Base-by-base conservation (phyloP, 1,140 invertebrate genomes). In the Neotoxoptera formosana region DNA sequence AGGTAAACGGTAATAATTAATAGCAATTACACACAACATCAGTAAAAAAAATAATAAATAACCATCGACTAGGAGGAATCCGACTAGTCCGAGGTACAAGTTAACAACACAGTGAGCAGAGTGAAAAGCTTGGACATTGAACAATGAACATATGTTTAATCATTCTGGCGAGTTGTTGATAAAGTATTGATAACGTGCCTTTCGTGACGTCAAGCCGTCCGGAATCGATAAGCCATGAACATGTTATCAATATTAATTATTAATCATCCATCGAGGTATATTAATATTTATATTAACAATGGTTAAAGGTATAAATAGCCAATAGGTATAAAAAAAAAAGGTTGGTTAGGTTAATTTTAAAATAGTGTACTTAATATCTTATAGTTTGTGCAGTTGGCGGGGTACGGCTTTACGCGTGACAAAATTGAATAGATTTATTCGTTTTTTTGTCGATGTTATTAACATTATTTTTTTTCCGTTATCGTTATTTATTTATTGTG, bases 91-190 rank as follows among this genome's bases (percentile, higher is more conserved):
- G 36, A 60, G 53, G 8, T 30, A 51, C 48, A 41, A 41, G 4
- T 41, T 41, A 41, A 41, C 41, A 53, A 48, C 48, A 89, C 45
- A 60, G 30, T 41, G 2, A 56, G 21, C 45, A 67, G 7, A 47
- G 81, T 34, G 45, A 51, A 48, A 91, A 91, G 25, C 76, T 36
- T 48, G 48, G 84, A 92, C 60, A 76, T 76, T 17, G 30, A 76
- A 76, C 60, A 76, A 76, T 76, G 60, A 76, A 76, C 91, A 92
- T 92, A 92, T 92, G 91, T 92, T 92, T 83, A 53, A 48, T 51
- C 47, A 83, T 48, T 92, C 47, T 23, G 25, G 2, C 21, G 30
- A 92, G 83, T 48, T 51, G 11, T 89, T 89, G 88, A 89, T 89
- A 89, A 89, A 25, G 21, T 51, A 56, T 56, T 53, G 48, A 89